phyloP scores from a whole-genome alignment of 2,888 invertebrate genomes.

The Cetonia aurata region DNA sequence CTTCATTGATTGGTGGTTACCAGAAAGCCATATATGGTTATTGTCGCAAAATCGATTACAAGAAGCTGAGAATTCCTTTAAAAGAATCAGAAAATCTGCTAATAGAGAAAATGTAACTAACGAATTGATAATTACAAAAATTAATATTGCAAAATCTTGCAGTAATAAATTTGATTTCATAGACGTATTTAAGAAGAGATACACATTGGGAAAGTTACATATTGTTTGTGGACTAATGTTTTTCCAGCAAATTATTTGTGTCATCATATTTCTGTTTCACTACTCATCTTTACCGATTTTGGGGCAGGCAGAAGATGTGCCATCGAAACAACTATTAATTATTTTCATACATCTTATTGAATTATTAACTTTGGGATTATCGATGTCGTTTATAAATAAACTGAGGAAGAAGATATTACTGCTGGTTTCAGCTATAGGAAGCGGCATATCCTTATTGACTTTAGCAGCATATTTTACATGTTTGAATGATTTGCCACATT shows the following conservation, averaged over 20 bases:
- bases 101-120: conserved; percentile 70
- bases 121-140: conserved; percentile 68
- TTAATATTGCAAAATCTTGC: conserved; percentile 60
- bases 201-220: conserved; percentile 63
- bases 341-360: conserved; percentile 78
- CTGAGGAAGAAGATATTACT: conserved; percentile 80
- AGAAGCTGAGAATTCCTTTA: conserved; percentile 75
- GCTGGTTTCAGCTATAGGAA: conserved; percentile 75
- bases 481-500: conserved; percentile 76
- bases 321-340: conserved; percentile 74
- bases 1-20: conserved; percentile 78
- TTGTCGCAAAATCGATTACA: conserved; percentile 70
- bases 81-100: conserved; percentile 75
- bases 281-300: conserved; percentile 75
- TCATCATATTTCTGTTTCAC: conserved; percentile 83
- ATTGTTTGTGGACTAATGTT: conserved; percentile 59
- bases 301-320: conserved; percentile 60
- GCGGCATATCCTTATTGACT: conserved; percentile 74
- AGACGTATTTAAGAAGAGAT: conserved; percentile 56
- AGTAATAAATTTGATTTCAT: conserved; percentile 60
- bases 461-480: conserved; percentile 78
- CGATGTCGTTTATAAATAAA: conserved; percentile 81
- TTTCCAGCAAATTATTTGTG: conserved; percentile 69
- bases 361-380: conserved; percentile 75
- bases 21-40: conserved; percentile 82